Conservation (phyloP, 1,140 invertebrate species). For the Stratiolaelaps scimitus region DNA sequence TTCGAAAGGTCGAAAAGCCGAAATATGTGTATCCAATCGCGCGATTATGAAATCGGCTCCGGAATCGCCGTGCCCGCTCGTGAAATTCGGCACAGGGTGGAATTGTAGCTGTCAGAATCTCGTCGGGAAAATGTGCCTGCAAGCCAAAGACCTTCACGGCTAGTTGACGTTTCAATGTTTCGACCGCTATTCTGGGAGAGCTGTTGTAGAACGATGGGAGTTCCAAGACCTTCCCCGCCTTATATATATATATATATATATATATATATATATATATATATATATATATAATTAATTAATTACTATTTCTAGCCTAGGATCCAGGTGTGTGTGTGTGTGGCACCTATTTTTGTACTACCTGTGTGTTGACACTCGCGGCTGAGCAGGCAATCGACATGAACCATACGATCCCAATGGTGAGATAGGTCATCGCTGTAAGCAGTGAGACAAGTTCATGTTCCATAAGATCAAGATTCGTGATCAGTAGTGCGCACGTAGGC, state of each 20-base stretch:
- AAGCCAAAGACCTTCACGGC: too few species aligned
- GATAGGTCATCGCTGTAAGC: neutral
- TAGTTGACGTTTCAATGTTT: too few species aligned
- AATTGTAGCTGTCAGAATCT: neutral
- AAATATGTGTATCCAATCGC: conserved; percentile 6
- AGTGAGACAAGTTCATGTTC: neutral
- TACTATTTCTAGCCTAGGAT: too few species aligned
- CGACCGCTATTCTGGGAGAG: too few species aligned
- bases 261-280: too few species aligned
- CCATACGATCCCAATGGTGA: neutral
- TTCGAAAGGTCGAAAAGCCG: neutral
- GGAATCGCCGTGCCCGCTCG: neutral
- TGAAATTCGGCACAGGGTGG: neutral
- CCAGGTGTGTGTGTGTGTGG: too few species aligned
- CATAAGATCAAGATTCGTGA: neutral
- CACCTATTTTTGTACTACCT: too few species aligned
- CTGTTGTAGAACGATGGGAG: too few species aligned
- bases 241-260: too few species aligned
- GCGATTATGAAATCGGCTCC: neutral
- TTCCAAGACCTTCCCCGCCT: too few species aligned
- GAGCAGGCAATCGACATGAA: neutral
- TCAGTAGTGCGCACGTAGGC: neutral
- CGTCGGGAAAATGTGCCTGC: neutral
- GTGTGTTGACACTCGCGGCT: neutral
- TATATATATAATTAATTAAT: too few species aligned